Base-by-base conservation (phyloP, 1,140 invertebrate species). In the Plectrocnemia conspersa region DNA sequence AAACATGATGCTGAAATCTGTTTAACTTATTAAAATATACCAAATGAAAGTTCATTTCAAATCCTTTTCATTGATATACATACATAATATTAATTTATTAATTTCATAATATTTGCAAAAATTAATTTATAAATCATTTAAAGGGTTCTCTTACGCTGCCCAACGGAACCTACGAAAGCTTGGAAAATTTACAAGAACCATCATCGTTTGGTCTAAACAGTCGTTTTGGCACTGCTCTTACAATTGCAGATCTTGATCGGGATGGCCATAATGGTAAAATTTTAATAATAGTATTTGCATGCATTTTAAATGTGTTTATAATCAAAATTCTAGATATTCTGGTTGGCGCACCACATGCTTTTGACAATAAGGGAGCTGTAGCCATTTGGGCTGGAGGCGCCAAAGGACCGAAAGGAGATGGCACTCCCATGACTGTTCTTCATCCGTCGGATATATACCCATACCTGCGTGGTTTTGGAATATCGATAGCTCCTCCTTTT, bases 341-440 rank as follows among this genome's bases (percentile, higher is more conserved):
- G 11, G 69, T 80, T 2, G 72, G 75, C 13, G 76, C 77, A 11
- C 77, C 78, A 0, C 75, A 75, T 58, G 65, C 73, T 45, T 19
- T 36, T 2, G 63, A 68, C 10, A 65, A 64, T n/a, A 61, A 59
- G 33, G 78, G 78, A 10, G 69, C 66, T n/a, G 62, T 80, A 15
- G 77, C 77, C 45, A 70, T 80, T 18, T 79, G 70, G 56, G 68
- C 68, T 33, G 77, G 76, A 9, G 61, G 77, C 18, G 66, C 64
- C 9, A 61, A 73, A 24, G 78, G 79, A 6, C 58, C 79, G 7
- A 63, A 29, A 29, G 23, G 23, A 46, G 38, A 24, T 19, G 44
- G 24, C 18, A 6, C 49, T 41, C 16, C 35, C 25, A 9, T 50
- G 62, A 13, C 62, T 56, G 5, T 70, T 65, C 69, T 77, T 35